These are phyloP conservation scores for Notodonta dromedarius DNA, from an alignment of 2,888 invertebrate species.

Conservation along the genomic window DNA sequence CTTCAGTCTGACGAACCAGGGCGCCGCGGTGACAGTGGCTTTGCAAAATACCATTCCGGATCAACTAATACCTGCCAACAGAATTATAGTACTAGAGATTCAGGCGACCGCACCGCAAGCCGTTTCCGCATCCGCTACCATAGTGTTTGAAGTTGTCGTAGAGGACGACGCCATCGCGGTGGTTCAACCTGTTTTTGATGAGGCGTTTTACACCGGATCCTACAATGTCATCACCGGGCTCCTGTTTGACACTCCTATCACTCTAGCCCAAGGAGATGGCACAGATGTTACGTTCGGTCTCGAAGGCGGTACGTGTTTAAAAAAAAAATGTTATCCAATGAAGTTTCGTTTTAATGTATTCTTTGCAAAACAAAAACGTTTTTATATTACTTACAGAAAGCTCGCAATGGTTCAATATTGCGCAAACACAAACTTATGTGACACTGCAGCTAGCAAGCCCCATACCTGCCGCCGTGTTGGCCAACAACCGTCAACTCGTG, in stretches of 20 bases:
- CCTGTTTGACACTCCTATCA: background rate
- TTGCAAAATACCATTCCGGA: slow-evolving; percentile 37
- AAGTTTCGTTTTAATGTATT: too few species aligned
- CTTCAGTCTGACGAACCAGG: slow-evolving; percentile 19
- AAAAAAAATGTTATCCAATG: background rate
- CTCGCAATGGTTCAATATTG: slow-evolving; percentile 40
- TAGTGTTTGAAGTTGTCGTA: slow-evolving; percentile 35
- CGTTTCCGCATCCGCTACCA: slow-evolving; percentile 39
- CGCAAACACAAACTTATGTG: slow-evolving; percentile 12
- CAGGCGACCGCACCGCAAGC: slow-evolving; percentile 38
- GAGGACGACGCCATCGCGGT: slow-evolving; percentile 11
- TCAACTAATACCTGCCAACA: slow-evolving; percentile 35
- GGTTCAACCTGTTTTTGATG: slow-evolving; percentile 13
- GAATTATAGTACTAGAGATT: slow-evolving; percentile 39
- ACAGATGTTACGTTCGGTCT: slow-evolving; percentile 19
- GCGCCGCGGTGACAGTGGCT: slow-evolving; percentile 16
- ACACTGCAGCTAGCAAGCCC: slow-evolving; percentile 13
- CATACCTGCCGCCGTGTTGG: slow-evolving; percentile 23
- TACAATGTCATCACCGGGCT: background rate
- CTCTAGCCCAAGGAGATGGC: background rate
- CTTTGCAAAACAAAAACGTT: too few species aligned
- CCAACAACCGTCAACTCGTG: slow-evolving; percentile 33
- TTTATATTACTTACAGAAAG: slow-evolving; percentile 35
- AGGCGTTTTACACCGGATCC: background rate
- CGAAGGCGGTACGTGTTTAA: slow-evolving; percentile 40